Percentiles rank a stretch among this genome's conserved stretches.
Evolutionary conservation across 1,140 invertebrate genomes (phyloP).

Genomic region (Ganaspis sp.): DNA sequence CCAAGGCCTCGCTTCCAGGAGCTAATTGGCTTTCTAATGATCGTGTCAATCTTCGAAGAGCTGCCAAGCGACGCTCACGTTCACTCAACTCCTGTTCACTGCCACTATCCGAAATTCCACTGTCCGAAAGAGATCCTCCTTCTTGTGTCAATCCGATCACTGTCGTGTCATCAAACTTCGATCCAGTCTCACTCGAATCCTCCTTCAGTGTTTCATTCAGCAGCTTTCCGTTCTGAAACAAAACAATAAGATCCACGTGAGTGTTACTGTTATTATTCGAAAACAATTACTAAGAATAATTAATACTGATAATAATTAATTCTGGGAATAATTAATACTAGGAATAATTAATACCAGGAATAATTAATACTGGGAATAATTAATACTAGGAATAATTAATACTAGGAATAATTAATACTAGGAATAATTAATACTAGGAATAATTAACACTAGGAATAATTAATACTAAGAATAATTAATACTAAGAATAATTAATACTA

Average conservation of each 20-base stretch:
- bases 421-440: too few relatives aligned
- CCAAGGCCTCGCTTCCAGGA: constrained; percentile 80
- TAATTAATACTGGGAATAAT: too few relatives aligned
- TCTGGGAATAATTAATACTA: too few relatives aligned
- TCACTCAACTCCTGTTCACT: constrained; percentile 85
- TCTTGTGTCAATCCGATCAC: constrained; percentile 60
- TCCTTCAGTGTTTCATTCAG: constrained; percentile 48
- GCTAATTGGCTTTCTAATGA: constrained; percentile 82
- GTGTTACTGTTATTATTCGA: background rate
- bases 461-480: too few relatives aligned
- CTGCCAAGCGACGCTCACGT: constrained; percentile 82
- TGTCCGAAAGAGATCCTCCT: constrained; percentile 83
- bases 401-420: too few relatives aligned
- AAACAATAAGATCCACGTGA: constrained; percentile 33
- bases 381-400: too few relatives aligned
- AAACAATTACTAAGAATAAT: too few relatives aligned
- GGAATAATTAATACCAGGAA: too few relatives aligned
- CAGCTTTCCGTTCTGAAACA: constrained; percentile 63
- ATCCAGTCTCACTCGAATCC: constrained; percentile 43
- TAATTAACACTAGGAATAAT: too few relatives aligned
- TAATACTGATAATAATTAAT: too few relatives aligned
- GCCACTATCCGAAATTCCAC: constrained; percentile 86
- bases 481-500: too few relatives aligned
- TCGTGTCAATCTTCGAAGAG: constrained; percentile 81
- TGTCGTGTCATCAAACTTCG: constrained; percentile 60